These are phyloP conservation scores for Eurystomus glaucurus DNA, from an alignment of 2,797 vertebrate species.

Conservation along the genomic window DNA sequence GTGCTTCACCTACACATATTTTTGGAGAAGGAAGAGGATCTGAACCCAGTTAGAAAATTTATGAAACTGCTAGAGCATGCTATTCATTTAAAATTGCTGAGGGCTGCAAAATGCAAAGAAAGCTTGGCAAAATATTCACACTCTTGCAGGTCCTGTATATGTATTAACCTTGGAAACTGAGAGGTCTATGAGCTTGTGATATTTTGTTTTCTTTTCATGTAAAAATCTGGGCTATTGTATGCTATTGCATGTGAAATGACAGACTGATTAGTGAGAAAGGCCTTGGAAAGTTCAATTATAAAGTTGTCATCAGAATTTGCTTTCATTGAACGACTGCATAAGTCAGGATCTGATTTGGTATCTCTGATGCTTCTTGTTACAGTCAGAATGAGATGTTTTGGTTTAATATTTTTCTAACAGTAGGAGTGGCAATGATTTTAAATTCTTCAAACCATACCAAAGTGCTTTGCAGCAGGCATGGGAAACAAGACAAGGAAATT, in stretches of 20 bases:
- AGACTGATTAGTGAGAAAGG: neutral
- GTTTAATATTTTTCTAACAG: neutral
- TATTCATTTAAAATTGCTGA: slow-evolving; percentile 14
- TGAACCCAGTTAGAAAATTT: slow-evolving; percentile 48
- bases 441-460: neutral
- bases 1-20: slow-evolving; percentile 19
- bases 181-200: neutral
- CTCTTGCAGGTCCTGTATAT: neutral
- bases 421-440: neutral
- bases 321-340: neutral
- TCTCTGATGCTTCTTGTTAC: neutral
- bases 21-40: neutral
- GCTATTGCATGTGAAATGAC: neutral
- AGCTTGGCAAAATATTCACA: neutral
- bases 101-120: neutral
- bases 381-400: neutral
- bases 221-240: neutral
- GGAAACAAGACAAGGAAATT: neutral
- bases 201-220: neutral
- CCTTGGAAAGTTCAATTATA: neutral
- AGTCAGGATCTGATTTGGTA: neutral
- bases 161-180: neutral
- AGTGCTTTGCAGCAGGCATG: neutral
- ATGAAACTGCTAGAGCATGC: neutral
- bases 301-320: neutral